A percentile compares a stretch with the other conserved stretches of the same genome.
phyloP scores from a whole-genome alignment of 2,113 vertebrate genomes.

The Rhodinocichla rosea region DNA sequence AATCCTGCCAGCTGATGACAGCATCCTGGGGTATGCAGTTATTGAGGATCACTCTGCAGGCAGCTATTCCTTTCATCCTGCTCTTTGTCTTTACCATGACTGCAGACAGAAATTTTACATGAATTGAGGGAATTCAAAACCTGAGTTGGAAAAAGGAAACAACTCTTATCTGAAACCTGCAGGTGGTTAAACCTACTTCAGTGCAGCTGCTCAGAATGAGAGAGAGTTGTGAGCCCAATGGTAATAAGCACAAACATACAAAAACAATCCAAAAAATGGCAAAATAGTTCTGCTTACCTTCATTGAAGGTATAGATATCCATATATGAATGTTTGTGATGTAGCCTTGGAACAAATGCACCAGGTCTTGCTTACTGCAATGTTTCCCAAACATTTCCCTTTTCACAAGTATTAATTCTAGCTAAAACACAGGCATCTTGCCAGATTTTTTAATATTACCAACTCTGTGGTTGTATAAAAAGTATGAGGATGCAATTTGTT shows the following conservation, averaged over 20 bases:
- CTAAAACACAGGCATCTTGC: background rate
- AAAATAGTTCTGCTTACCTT: conserved; percentile 32
- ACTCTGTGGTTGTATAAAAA: conserved; percentile 23
- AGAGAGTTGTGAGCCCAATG: background rate
- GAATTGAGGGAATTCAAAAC: conserved; percentile 14
- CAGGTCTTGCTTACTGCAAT: background rate
- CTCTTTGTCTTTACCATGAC: conserved; percentile 39
- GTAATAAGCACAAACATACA: background rate
- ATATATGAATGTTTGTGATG: background rate
- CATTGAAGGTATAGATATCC: background rate
- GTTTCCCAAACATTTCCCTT: conserved; percentile 25
- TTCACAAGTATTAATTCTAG: conserved; percentile 2
- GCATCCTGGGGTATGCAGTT: background rate
- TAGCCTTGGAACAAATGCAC: background rate
- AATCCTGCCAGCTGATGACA: background rate
- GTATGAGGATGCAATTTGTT: conserved; percentile 48
- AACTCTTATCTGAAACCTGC: conserved; percentile 35
- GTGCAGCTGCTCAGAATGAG: conserved; percentile 12
- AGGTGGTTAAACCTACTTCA: conserved; percentile 43
- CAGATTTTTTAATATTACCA: conserved; percentile 5
- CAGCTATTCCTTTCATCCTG: background rate
- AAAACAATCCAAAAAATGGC: conserved; percentile 22
- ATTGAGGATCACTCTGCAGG: background rate
- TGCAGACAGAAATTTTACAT: conserved; percentile 20
- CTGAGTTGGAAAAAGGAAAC: background rate